phyloP scores from a whole-genome alignment of 2,888 invertebrate species.

The Aphidius colemani region DNA sequence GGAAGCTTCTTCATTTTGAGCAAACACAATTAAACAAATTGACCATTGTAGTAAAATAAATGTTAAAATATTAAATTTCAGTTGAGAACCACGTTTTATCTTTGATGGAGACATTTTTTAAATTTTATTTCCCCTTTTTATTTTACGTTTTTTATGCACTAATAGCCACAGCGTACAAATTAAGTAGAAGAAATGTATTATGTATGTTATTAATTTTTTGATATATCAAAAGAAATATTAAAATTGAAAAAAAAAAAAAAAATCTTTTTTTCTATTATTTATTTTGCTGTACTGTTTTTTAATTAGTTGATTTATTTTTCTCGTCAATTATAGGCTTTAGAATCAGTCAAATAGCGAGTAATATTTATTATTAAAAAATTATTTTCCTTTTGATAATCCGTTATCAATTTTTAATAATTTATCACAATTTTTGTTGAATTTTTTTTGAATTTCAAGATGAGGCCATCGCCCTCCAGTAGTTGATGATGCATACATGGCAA shows the following conservation, averaged over 20 bases:
- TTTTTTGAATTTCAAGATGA: background rate
- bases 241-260: too few species aligned
- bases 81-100: conserved; percentile 41
- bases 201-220: too few species aligned
- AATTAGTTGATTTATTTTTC: too few species aligned
- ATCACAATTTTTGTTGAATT: background rate
- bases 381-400: too few species aligned
- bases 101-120: conserved; percentile 50
- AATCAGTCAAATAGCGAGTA: background rate
- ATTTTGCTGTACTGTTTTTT: too few species aligned
- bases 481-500: background rate
- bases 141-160: conserved; percentile 2
- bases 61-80: conserved; percentile 6
- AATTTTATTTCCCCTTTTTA: conserved; percentile 2
- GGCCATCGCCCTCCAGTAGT: too few species aligned
- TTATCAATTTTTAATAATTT: background rate
- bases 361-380: too few species aligned
- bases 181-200: too few species aligned
- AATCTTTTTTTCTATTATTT: too few species aligned
- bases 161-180: conserved; percentile 6
- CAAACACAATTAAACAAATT: conserved; percentile 16
- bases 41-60: conserved; percentile 16
- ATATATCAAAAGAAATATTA: too few species aligned
- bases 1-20: conserved; percentile 15
- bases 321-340: too few species aligned